Conservation (phyloP, 1,140 invertebrate genomes). For the Trachymyrmex septentrionalis region DNA sequence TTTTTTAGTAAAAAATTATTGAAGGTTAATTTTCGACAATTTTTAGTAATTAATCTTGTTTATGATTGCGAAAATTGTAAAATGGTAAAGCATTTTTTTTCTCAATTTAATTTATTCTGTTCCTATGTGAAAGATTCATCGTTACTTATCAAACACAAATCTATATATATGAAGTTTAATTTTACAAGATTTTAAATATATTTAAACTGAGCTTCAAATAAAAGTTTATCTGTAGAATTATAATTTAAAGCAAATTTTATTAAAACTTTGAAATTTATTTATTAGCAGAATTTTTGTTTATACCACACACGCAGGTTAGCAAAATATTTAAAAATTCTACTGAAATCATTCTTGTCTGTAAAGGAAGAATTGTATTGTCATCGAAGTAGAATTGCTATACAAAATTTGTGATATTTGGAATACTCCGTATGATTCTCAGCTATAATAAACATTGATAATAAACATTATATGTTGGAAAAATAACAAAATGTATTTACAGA, state of each 20-base stretch:
- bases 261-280: conserved; percentile 18
- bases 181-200: neutral
- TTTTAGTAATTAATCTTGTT: too few relatives aligned
- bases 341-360: neutral
- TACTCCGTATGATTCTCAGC: neutral
- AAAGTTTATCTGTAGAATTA: neutral
- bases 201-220: neutral
- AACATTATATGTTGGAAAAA: conserved; percentile 5
- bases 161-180: neutral
- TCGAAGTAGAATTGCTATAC: neutral
- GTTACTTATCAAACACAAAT: too few relatives aligned
- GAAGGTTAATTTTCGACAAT: too few relatives aligned
- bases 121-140: too few relatives aligned
- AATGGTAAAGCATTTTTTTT: too few relatives aligned
- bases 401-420: conserved; percentile 17
- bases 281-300: neutral
- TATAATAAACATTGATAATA: neutral
- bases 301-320: too few relatives aligned
- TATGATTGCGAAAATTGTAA: too few relatives aligned
- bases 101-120: too few relatives aligned
- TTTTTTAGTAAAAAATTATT: too few relatives aligned
- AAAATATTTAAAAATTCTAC: neutral
- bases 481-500: conserved; percentile 59
- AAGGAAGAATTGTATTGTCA: neutral
- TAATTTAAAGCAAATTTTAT: neutral